Conservation (phyloP, 2,888 invertebrate species). For the Dysmachus trigonus region DNA sequence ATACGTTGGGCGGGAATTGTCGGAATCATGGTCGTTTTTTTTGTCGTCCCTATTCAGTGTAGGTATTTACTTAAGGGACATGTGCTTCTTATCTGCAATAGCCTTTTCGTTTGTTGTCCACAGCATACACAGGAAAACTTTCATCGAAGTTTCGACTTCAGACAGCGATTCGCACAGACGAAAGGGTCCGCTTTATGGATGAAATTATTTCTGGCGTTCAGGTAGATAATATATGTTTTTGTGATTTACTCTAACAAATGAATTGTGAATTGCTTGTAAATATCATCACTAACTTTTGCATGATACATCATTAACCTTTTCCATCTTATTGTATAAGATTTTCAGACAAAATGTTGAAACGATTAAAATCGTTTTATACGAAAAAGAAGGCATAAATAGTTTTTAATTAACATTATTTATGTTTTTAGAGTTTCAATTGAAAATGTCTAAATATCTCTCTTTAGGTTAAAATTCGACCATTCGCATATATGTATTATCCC, state of each 20-base stretch:
- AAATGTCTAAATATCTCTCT: too few species aligned
- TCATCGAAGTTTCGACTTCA: slow-evolving; percentile 63
- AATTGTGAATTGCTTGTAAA: neutral
- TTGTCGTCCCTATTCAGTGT: slow-evolving; percentile 83
- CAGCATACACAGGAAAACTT: slow-evolving; percentile 57
- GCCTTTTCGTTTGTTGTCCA: slow-evolving; percentile 41
- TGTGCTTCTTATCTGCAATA: neutral
- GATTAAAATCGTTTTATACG: too few species aligned
- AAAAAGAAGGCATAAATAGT: too few species aligned
- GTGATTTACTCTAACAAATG: neutral
- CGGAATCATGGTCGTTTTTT: slow-evolving; percentile 75
- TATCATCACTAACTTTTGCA: neutral
- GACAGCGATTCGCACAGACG: slow-evolving; percentile 73
- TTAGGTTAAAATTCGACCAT: too few species aligned
- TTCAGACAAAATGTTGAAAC: too few species aligned
- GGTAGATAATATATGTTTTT: slow-evolving; percentile 57
- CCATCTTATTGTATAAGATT: too few species aligned
- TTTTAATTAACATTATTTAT: too few species aligned
- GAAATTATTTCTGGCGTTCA: slow-evolving; percentile 75
- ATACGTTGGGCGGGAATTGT: slow-evolving; percentile 74
- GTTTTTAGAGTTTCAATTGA: too few species aligned
- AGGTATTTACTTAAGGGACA: slow-evolving; percentile 46
- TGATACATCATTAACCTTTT: neutral
- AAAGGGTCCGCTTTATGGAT: slow-evolving; percentile 80
- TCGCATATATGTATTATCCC: too few species aligned